Evolutionary conservation across 1,140 invertebrate species (phyloP), one percentile per base, ranked within the genome.

Genomic region (Muscidifurax raptorellus): DNA sequence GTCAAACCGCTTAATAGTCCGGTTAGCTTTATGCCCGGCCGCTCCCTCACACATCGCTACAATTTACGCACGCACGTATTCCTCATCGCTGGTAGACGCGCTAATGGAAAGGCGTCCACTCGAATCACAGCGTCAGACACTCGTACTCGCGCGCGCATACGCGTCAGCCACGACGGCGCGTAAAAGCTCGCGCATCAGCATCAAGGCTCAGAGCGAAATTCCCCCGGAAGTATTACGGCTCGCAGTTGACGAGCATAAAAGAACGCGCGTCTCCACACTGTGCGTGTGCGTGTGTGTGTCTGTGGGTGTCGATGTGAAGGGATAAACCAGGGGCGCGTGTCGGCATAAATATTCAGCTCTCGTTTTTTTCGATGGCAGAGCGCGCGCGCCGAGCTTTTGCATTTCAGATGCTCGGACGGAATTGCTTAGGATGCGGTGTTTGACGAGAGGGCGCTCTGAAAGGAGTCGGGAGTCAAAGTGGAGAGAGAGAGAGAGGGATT

Each of bases 281-380:
- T n/a, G 25, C 6, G 66, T 3, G 66, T 66, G 9, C n/a, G 1
- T 27, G 59, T 25, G 59, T 64, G 59, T 13, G n/a, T n/a, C 4
- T 22, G 22, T 6, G n/a, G 67, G 12, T 69, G 67, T 52, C 30
- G 76, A 71, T 83, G 67, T 79, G 64, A 78, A 83, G 40, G 82
- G 47, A 80, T 80, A 66, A 84, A 76, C 36, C 59, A 27, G 3
- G 10, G 10, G 1, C 52, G 22, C 52, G 18, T 18, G 52, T 12
- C n/a, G 30, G 30, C 71, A 76, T 84, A 84, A 84, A 84, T 80
- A 80, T 84, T 84, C 83, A 84, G 40, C 32, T 30, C 25, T 44
- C n/a, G 27, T 36, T 77, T 82, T 83, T 67, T 67, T 83, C 74
- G 10, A 67, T 27, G 36, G 32, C 52, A 18, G 15, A 59, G 4